A percentile compares a stretch with the other conserved stretches of the same genome.
Conservation (phyloP, 23 tunicate genomes). For the Halocynthia roretzi region DNA sequence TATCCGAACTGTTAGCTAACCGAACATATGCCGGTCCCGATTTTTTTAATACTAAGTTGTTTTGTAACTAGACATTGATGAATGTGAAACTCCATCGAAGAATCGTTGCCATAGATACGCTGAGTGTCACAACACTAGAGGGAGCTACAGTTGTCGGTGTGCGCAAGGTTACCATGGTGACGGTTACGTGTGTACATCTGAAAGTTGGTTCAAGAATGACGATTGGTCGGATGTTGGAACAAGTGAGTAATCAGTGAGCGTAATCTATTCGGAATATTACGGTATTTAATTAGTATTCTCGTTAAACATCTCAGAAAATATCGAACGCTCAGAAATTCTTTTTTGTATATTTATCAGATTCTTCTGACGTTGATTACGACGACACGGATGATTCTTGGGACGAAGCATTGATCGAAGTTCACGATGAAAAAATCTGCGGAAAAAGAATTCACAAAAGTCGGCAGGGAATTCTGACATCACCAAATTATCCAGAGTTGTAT, state of each 20-base stretch:
- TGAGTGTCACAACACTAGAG: conserved; percentile 43
- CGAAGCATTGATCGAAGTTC: conserved; percentile 12
- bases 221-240: conserved; percentile 38
- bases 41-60: background rate
- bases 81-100: conserved; percentile 23
- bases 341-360: conserved; percentile 2
- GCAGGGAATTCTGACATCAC: conserved; percentile 46
- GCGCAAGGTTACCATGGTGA: conserved; percentile 62
- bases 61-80: conserved; percentile 34
- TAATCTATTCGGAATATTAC: too few relatives aligned
- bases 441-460: conserved; percentile 31
- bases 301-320: too few relatives aligned
- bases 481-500: conserved; percentile 40
- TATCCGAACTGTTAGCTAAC: too few relatives aligned
- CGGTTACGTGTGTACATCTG: conserved; percentile 58
- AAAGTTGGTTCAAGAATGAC: conserved; percentile 20
- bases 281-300: too few relatives aligned
- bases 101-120: conserved; percentile 58
- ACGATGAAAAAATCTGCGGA: conserved; percentile 42
- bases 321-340: background rate
- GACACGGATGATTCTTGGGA: background rate
- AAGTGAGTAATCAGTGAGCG: too few relatives aligned
- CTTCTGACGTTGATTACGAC: conserved; percentile 34
- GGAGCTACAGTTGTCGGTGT: conserved; percentile 60
- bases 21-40: too few relatives aligned